Evolutionary conservation across 2,113 vertebrate genomes (phyloP), one percentile per base, ranked within the genome.

Genomic region (Callocephalon fimbriatum): DNA sequence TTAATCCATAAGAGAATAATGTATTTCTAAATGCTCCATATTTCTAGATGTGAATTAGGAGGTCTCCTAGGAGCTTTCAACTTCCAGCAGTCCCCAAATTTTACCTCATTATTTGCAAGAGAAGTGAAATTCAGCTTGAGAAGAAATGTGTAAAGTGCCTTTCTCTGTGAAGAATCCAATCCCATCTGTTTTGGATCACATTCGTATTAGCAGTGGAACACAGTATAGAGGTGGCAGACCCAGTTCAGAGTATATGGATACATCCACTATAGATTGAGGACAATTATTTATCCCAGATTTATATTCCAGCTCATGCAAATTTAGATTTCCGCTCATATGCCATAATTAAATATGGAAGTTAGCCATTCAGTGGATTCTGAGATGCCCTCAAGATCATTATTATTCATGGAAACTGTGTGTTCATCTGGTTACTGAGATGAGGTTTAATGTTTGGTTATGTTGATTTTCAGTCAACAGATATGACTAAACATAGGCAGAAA

Each of bases 401-500:
- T 95, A 83, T 88, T 96, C 78, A 83, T 83, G 78, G 93, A 86
- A 96, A 88, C 70, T 67, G 15, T 74, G 44, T 79, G 68, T 86
- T 96, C 71, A 25, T 95, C 79, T 77, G 79, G 79, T 95, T 97
- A 86, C 88, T 48, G 86, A 61, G 44, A 92, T 92, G 88, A 95
- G 45, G 68, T 92, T 71, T 93, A 86, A 67, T 91, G 75, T 94
- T 95, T 93, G 87, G 72, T 8, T 70, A 70, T 92, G 79, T 78
- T 95, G 82, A 86, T 89, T 86, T 92, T 78, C 79, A 88, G 73
- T 90, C 90, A 88, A 84, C 71, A 97, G 72, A 93, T 95, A 90
- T 67, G 71, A 91, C 78, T 95, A 95, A 96, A 93, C 87, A 88
- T 35, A 77, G 45, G 15, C 56, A 90, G 70, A 78, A 76, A 48